Conservation (phyloP, 64 coral and sea anemone genomes). For the Porites australiensis region DNA sequence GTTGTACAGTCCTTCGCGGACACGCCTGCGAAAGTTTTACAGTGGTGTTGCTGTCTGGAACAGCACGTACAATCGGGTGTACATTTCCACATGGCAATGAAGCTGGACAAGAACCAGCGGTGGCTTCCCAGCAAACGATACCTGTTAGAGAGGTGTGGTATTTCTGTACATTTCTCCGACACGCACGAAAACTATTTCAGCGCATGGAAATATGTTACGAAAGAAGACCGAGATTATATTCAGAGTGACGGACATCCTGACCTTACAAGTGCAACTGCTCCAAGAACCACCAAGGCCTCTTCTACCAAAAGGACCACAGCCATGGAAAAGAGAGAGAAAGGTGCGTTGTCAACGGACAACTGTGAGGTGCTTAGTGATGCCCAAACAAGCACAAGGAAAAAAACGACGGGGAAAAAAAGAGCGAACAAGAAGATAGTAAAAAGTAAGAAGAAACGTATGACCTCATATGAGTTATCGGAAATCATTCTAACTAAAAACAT, state of each 20-base stretch:
- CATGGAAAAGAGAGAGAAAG: neutral
- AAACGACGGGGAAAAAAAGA: neutral
- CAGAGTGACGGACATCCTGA: slow-evolving; percentile 46
- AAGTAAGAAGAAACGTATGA: neutral
- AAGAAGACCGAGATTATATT: neutral
- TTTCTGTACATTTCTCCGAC: no score
- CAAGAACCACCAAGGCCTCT: neutral
- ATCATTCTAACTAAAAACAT: neutral
- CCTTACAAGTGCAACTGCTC: slow-evolving; percentile 17
- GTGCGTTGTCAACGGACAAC: no score
- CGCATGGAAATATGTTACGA: slow-evolving; percentile 41
- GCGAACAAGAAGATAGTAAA: neutral
- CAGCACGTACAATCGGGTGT: no score
- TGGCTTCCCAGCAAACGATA: no score
- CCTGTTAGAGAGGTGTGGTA: no score
- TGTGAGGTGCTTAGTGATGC: no score
- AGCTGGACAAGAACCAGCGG: no score
- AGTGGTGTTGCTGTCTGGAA: no score
- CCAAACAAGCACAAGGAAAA: neutral
- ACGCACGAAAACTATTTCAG: slow-evolving; percentile 79
- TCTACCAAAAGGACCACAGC: neutral
- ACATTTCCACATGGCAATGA: no score
- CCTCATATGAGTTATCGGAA: neutral
- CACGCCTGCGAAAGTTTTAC: no score
- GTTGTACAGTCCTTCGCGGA: no score